These are phyloP conservation scores for Aphelenchoides fujianensis DNA, from an alignment of 1,140 invertebrate genomes.

Conservation along the genomic window DNA sequence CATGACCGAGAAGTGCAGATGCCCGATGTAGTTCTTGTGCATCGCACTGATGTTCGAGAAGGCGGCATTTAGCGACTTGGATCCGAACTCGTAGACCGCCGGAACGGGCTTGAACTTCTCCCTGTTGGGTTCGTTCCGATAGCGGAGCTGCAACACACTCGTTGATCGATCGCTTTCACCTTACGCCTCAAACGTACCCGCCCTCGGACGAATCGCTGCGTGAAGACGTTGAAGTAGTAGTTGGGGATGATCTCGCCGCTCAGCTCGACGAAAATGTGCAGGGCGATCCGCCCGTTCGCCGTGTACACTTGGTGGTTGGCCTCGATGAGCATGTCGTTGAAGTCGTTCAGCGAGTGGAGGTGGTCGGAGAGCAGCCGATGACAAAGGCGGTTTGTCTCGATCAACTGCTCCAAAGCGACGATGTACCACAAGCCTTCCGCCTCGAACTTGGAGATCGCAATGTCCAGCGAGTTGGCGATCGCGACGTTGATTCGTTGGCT, in stretches of 20 bases:
- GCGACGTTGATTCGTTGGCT: conserved; percentile 92
- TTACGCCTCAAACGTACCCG: conserved; percentile 62
- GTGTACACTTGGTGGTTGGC: conserved; percentile 86
- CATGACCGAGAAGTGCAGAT: conserved; percentile 69
- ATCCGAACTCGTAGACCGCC: conserved; percentile 92
- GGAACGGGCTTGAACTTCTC: conserved; percentile 88
- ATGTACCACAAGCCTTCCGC: conserved; percentile 93
- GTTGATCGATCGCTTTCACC: conserved; percentile 70
- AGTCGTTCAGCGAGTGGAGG: conserved; percentile 82
- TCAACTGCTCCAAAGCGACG: conserved; percentile 85
- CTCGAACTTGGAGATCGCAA: conserved; percentile 91
- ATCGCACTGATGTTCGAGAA: conserved; percentile 76
- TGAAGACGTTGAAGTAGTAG: conserved; percentile 97
- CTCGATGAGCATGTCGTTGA: conserved; percentile 89
- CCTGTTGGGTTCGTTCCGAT: conserved; percentile 74
- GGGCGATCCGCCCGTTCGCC: conserved; percentile 89
- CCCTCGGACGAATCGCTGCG: conserved; percentile 73
- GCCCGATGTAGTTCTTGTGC: conserved; percentile 54
- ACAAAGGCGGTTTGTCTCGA: conserved; percentile 86
- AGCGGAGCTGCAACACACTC: conserved; percentile 31
- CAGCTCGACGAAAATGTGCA: conserved; percentile 97
- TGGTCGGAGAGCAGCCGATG: conserved; percentile 88
- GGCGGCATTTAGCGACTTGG: conserved; percentile 84
- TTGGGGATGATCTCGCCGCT: conserved; percentile 97
- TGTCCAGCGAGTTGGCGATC: conserved; percentile 88